Conservation (phyloP, 2,888 invertebrate genomes). For the Lottia scabra region DNA sequence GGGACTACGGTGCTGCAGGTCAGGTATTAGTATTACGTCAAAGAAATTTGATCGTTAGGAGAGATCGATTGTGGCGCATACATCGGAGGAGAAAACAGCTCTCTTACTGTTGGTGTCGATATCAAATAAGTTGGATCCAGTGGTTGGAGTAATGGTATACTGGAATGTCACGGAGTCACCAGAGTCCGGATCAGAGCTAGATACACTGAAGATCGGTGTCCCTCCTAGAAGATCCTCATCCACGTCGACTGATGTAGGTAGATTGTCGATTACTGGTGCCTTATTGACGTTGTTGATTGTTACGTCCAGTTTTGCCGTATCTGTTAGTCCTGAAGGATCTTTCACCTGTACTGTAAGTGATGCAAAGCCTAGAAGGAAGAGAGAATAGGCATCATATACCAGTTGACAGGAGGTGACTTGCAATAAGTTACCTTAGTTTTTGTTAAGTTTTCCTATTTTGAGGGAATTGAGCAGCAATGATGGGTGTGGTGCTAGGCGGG, state of each 20-base stretch:
- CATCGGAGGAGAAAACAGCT: no score
- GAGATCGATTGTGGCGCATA: no score
- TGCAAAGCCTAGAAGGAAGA: neutral
- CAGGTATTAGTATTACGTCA: no score
- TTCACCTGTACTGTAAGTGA: neutral
- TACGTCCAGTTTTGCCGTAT: neutral
- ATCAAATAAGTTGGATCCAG: neutral
- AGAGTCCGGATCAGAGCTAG: neutral
- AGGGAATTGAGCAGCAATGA: no score
- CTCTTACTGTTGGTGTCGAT: neutral
- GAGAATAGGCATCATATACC: no score
- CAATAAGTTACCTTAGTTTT: no score
- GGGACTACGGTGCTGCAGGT: no score
- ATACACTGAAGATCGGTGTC: neutral
- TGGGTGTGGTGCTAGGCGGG: no score
- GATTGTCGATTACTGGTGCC: neutral
- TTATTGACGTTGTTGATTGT: conserved; percentile 1
- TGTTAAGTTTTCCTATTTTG: no score
- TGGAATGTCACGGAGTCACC: neutral
- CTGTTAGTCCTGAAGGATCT: neutral
- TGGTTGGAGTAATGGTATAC: neutral
- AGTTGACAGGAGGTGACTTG: no score
- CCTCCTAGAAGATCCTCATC: neutral
- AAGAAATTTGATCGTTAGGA: no score
- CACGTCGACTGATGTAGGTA: neutral